Base-by-base conservation (phyloP, 1,140 invertebrate species). In the Latrodectus geometricus region DNA sequence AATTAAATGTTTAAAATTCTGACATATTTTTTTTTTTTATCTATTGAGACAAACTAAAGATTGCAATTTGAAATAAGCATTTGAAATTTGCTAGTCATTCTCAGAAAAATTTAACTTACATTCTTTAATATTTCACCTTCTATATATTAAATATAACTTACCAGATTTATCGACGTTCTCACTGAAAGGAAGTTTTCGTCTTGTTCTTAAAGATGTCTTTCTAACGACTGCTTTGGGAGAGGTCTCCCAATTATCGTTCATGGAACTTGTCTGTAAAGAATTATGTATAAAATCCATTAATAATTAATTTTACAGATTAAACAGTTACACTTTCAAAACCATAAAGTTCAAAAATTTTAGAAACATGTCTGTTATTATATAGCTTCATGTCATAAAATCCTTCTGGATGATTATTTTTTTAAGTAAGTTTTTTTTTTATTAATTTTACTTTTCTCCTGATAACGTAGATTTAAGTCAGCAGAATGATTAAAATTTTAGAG, bases 131-230 rank as follows among this genome's bases (percentile, higher is more conserved):
- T n/a, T n/a, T n/a, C n/a, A n/a, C n/a, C n/a, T 35, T 35, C 35
- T 35, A 35, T 35, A 35, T 5, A 35, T 35, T 48, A 66, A n/a
- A 23, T 12, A 54, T 72, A 35, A 8, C 21, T 70, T 54, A 80
- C 66, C 66, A 11, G 66, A 11, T 7, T 20, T 70, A 8, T 65
- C 54, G 68, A 69, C 20, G 70, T 80, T 80, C 54, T 80, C 78
- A 9, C 14, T n/a, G 17, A 80, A 80, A 35, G 78, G 78, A 20
- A 80, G 78, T 12, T 80, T 80, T 80, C 68, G 69, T 35, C 49
- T 80, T 21, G 17, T n/a, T 52, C 35, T 70, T 20, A 23, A 48
- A 11, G 23, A 9, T 52, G 23, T 54, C 17, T 48, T 69, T 8
- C 23, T 52, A 15, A 12, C 23, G 15, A 21, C 23, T 49, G 78